Percentiles rank a stretch among this genome's conserved stretches.
Evolutionary conservation across 2,113 vertebrate genomes (phyloP).

Genomic region (Crocuta crocuta): DNA sequence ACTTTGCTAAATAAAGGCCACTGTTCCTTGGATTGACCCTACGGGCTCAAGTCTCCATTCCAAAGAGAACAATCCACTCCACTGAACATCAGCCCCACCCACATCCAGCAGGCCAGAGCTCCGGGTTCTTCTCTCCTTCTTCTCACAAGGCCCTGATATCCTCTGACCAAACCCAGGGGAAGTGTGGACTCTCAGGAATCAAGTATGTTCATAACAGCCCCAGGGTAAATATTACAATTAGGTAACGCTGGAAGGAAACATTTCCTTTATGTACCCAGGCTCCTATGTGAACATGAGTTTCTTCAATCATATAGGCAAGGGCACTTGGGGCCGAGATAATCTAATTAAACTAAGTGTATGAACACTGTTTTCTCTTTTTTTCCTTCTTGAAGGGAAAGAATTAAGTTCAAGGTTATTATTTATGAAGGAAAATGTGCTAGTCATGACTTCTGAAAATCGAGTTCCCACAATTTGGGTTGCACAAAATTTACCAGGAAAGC

Average conservation of each 20-base stretch:
- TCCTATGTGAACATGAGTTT: background rate
- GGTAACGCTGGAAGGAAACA: constrained; percentile 63
- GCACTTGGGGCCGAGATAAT: constrained; percentile 37
- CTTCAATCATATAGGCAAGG: constrained; percentile 18
- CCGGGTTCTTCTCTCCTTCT: background rate
- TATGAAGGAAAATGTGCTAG: background rate
- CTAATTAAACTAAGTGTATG: background rate
- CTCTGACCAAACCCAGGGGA: constrained; percentile 65
- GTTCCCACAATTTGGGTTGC: background rate
- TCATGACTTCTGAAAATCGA: background rate
- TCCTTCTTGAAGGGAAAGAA: constrained; percentile 8
- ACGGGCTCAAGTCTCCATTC: background rate
- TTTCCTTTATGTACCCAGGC: constrained; percentile 41
- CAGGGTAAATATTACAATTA: constrained; percentile 68
- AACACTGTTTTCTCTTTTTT: background rate
- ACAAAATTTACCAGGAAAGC: background rate
- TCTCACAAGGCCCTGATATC: background rate
- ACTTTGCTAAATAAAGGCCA: background rate
- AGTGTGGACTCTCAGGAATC: constrained; percentile 46
- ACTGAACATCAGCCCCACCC: background rate
- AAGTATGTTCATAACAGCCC: constrained; percentile 47
- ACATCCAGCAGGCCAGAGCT: background rate
- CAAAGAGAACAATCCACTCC: background rate
- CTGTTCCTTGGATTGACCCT: background rate
- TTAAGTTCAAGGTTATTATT: background rate